Base-by-base conservation (phyloP, 2,888 invertebrate species). In the Drosophila suboccidentalis region DNA sequence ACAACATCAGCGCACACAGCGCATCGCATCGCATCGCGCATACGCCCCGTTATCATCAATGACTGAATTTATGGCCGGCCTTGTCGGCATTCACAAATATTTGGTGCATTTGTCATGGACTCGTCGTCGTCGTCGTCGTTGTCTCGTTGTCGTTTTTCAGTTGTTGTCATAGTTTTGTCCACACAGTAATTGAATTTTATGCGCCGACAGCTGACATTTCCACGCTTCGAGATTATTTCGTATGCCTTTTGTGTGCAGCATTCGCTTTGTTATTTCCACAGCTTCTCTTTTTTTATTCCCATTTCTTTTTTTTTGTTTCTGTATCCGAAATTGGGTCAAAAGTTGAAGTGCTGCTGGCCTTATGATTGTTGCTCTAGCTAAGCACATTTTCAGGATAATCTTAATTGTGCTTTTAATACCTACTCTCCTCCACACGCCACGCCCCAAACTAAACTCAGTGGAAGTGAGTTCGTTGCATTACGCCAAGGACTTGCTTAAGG, bases 401-500 rank as follows among this genome's bases (percentile, higher is more conserved):
- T 69, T 80, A 75, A 87, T 85, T 80, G 85, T 71, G 69, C 66
- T 64, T 64, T 74, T 70, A 61, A 65, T 46, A 44, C 43, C 17
- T 3, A 29, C 26, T 2, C 13, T 29, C 4, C 6, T 29, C 3
- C 3, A 10, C 5, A 8, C 13, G 6, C 32, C 13, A 5, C 2
- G 1, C 3, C 15, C 10, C 46, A n/a, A 49, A 13, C 13, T 3
- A 29, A 49, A 43, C 29, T 10, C 17, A 36, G 43, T 57, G 51
- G 32, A 22, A 59, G 17, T 32, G 44, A 75, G 86, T 82, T 90
- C 90, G 79, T 74, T 87, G 89, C 71, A 78, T 87, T 81, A 59
- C 64, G 65, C 74, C 83, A 88, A 81, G 90, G 89, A 80, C 85
- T 62, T 67, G 59, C 29, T 68, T 65, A 69, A 67, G 65, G 69